Base-by-base conservation (phyloP, 2,888 invertebrate species). In the Tipula confusa region DNA sequence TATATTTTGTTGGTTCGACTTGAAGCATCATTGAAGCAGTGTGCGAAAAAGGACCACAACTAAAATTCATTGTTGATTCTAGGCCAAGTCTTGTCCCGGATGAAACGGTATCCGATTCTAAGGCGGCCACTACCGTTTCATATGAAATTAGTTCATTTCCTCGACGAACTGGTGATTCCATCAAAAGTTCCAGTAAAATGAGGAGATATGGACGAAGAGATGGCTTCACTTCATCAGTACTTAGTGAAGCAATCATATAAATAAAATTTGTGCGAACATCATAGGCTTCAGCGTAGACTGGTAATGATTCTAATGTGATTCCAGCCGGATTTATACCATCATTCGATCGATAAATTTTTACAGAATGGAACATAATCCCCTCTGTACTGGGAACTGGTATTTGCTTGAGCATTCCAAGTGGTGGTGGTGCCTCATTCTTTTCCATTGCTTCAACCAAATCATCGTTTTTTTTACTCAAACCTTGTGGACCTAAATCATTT, bases 231-330 rank as follows among this genome's bases (percentile, higher is more conserved):
- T 89, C 86, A 1, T 91, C 91, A 1, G 94, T 95, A 88, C 96
- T 95, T 88, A 96, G 90, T 84, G 95, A 88, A 0, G 94, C 91
- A 86, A 92, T 93, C 85, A 96, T 96, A 89, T 95, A 94, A 85
- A 96, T 93, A 89, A 97, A 97, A 89, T 95, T 95, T 1, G 95
- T 95, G 85, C 94, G 93, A 82, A 96, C 90, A 88, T 95, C 93
- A 89, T 96, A 95, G 83, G 96, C 91, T 85, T 95, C 93, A 0
- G 96, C 93, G 87, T 93, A 94, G 24, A 96, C 90, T 0, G 96
- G 96, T 80, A 96, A 88, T 82, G 93, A 90, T 1, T 89, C 88
- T 11, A 95, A 89, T 87, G 93, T 91, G 85, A 94, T 91, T 86
- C 92, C 89, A 0, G 92, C 91, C 86, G 90, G 90, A 83, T 90